Conservation (phyloP, 2,113 vertebrate species). For the Ctenodactylus gundi region DNA sequence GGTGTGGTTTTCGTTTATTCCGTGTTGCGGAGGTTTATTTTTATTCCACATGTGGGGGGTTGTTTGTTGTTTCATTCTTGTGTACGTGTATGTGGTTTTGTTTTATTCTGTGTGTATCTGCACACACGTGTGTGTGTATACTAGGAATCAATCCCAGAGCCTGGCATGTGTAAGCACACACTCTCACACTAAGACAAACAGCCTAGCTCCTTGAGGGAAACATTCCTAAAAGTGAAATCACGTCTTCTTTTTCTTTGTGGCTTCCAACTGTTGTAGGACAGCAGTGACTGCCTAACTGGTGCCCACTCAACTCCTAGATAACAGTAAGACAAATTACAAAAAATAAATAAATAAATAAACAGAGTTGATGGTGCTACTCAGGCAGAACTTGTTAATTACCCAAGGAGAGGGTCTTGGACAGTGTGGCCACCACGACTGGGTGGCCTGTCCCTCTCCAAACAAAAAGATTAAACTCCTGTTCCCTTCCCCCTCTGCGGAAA, state of each 20-base stretch:
- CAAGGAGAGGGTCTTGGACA: too few species aligned
- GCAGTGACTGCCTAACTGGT: background rate
- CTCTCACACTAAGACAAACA: too few species aligned
- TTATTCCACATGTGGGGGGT: too few species aligned
- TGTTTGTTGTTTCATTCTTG: too few species aligned
- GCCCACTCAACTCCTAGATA: background rate
- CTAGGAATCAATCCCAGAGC: background rate
- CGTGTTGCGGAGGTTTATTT: too few species aligned
- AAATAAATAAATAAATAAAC: background rate
- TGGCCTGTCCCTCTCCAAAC: background rate
- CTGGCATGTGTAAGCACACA: background rate
- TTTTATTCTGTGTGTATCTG: background rate
- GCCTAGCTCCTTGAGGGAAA: background rate
- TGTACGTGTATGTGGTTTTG: too few species aligned
- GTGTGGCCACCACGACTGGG: background rate
- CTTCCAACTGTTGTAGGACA: background rate
- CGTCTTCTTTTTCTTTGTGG: slow-evolving; percentile 1
- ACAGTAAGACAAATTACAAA: background rate
- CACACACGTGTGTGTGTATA: too few species aligned
- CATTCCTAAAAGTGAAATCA: background rate
- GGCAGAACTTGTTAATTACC: too few species aligned
- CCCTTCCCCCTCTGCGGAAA: slow-evolving; percentile 35
- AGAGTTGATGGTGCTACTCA: background rate
- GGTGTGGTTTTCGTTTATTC: too few species aligned
- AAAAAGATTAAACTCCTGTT: slow-evolving; percentile 12